Conservation (phyloP, 2,888 invertebrate species). For the Pyrocoelia pectoralis region DNA sequence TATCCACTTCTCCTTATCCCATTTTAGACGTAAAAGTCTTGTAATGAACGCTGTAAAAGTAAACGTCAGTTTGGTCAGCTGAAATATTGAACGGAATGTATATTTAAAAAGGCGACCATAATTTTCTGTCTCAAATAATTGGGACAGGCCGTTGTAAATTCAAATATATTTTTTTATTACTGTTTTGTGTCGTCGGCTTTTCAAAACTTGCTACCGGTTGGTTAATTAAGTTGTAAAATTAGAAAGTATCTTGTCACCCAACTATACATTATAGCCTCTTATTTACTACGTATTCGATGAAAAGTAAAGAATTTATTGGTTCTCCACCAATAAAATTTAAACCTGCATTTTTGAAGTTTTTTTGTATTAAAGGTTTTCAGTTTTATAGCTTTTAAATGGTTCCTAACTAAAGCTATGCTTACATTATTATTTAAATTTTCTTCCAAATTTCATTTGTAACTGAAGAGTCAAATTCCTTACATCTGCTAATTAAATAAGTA, state of each 20-base stretch:
- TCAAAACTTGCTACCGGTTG: constrained; percentile 25
- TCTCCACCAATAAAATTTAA: constrained; percentile 8
- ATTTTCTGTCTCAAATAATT: constrained; percentile 14
- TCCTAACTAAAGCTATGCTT: too few species aligned
- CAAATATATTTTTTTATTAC: constrained; percentile 24
- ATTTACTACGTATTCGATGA: background rate
- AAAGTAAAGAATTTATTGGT: background rate
- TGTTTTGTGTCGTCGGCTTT: constrained; percentile 20
- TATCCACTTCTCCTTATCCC: constrained; percentile 37
- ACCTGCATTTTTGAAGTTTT: background rate
- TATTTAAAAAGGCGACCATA: background rate
- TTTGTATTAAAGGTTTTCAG: too few species aligned
- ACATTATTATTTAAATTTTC: too few species aligned
- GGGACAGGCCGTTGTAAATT: constrained; percentile 28
- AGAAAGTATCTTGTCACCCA: constrained; percentile 21
- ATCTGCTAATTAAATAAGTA: too few species aligned
- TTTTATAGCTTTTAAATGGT: too few species aligned
- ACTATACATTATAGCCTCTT: background rate
- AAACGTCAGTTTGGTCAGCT: constrained; percentile 41
- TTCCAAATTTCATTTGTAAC: too few species aligned
- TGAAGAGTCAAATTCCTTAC: too few species aligned
- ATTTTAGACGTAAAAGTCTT: constrained; percentile 37
- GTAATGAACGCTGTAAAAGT: constrained; percentile 33
- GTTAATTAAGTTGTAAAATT: constrained; percentile 36
- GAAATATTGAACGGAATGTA: constrained; percentile 32